Evolutionary conservation across 2,888 invertebrate genomes (phyloP).

Genomic region (Eristalinus sepulchralis): DNA sequence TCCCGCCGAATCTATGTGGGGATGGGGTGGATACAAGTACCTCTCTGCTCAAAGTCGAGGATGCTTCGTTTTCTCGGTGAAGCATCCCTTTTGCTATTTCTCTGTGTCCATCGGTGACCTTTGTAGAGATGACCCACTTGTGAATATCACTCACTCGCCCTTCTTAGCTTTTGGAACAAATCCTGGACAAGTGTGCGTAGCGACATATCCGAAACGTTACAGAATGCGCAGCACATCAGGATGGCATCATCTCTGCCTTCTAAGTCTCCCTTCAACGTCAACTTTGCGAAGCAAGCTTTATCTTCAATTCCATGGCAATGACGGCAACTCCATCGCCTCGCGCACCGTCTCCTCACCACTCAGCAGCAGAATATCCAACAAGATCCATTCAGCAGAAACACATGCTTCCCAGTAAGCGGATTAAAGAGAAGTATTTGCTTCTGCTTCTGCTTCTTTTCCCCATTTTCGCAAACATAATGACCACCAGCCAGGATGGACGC

Average conservation of each 20-base stretch:
- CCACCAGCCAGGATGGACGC: slow-evolving; percentile 3
- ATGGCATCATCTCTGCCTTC: not conserved
- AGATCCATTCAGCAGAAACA: not conserved
- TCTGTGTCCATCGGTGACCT: too few species aligned
- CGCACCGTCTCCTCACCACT: too few species aligned
- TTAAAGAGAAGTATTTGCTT: slow-evolving; percentile 3
- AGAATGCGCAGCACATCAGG: not conserved
- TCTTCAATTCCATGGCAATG: not conserved
- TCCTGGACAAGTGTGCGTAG: too few species aligned
- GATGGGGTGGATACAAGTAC: too few species aligned
- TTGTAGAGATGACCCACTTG: too few species aligned
- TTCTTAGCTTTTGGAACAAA: not conserved
- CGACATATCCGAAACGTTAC: not conserved
- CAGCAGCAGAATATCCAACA: not conserved
- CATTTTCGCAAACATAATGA: not conserved
- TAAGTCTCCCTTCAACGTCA: not conserved
- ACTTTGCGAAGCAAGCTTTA: slow-evolving; percentile 1
- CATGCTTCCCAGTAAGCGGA: slow-evolving; percentile 13
- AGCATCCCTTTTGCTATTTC: too few species aligned
- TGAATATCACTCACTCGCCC: too few species aligned
- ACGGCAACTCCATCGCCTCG: not conserved
- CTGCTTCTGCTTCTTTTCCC: not conserved
- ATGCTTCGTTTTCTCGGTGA: too few species aligned
- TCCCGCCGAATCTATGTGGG: too few species aligned
- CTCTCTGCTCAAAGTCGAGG: too few species aligned